Evolutionary conservation across 2,113 vertebrate species (phyloP).

Genomic region (Peromyscus californicus): DNA sequence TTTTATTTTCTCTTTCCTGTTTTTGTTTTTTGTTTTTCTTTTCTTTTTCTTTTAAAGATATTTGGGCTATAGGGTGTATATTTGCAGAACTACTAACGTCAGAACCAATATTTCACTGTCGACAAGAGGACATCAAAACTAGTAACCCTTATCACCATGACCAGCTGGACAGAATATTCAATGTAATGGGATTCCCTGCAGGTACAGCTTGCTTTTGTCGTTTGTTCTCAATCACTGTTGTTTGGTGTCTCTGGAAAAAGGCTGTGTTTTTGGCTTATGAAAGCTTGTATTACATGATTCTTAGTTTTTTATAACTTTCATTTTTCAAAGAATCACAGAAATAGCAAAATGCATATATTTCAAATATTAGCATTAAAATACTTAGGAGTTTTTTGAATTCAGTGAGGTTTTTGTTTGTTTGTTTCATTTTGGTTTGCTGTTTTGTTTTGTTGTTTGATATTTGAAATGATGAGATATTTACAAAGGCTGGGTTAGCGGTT

Average conservation of each 20-base stretch:
- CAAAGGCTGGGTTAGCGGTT: not conserved
- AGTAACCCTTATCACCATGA: conserved; percentile 99
- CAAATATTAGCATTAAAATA: conserved; percentile 59
- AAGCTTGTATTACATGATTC: conserved; percentile 77
- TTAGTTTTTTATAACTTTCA: conserved; percentile 72
- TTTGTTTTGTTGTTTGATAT: conserved; percentile 74
- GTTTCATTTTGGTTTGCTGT: conserved; percentile 69
- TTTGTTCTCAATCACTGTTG: conserved; percentile 77
- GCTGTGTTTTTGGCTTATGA: conserved; percentile 75
- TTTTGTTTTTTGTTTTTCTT: conserved; percentile 73
- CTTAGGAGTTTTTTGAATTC: conserved; percentile 57
- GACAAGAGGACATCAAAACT: conserved; percentile 99
- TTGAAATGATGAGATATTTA: conserved; percentile 60
- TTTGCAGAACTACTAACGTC: conserved; percentile 99
- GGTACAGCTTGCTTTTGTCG: conserved; percentile 89
- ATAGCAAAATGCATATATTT: conserved; percentile 57
- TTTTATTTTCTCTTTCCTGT: conserved; percentile 78
- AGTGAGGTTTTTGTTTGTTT: conserved; percentile 68
- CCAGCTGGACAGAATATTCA: conserved; percentile 99
- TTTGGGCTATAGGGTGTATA: conserved; percentile 99
- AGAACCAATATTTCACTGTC: conserved; percentile 99
- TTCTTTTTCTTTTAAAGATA: conserved; percentile 91
- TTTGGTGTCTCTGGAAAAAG: conserved; percentile 79
- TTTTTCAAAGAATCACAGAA: conserved; percentile 62
- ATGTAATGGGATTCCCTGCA: conserved; percentile 99